Conservation (phyloP, 53 echinoderm and acorn worm genomes). For the Echinarachnius parma region DNA sequence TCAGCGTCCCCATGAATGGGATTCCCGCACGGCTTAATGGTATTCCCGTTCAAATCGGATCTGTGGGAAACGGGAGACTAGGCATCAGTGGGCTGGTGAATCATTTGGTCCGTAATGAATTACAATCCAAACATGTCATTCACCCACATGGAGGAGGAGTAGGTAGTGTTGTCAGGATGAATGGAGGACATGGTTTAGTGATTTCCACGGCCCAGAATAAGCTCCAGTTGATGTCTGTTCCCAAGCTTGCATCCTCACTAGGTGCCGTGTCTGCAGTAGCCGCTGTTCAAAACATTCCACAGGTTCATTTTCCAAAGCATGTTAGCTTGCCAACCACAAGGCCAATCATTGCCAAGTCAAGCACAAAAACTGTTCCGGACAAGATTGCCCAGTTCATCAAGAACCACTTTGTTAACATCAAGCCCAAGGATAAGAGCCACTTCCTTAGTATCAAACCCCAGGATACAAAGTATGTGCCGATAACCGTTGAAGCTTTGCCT, state of each 20-base stretch:
- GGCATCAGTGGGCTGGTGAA: not conserved
- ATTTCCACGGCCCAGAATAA: not conserved
- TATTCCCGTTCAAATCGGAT: conserved; percentile 13
- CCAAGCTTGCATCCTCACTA: conserved; percentile 34
- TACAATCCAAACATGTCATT: too few relatives aligned
- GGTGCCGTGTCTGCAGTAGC: conserved; percentile 40
- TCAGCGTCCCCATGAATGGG: not conserved
- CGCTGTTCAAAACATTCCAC: conserved; percentile 27
- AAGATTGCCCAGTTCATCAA: conserved; percentile 14
- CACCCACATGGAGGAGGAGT: not conserved
- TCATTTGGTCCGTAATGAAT: not conserved
- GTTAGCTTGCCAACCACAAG: not conserved
- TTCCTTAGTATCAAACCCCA: conserved; percentile 29
- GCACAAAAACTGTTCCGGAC: not conserved
- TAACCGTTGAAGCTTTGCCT: conserved; percentile 3
- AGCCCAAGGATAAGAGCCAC: conserved; percentile 15
- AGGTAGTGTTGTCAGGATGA: not conserved
- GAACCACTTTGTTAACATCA: conserved; percentile 25
- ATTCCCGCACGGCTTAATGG: conserved; percentile 13
- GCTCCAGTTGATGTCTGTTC: conserved; percentile 9
- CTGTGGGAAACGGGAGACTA: not conserved
- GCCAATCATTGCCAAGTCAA: not conserved
- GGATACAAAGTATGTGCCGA: not conserved
- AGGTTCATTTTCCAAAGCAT: not conserved
- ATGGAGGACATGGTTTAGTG: not conserved